Conservation (phyloP, 2,113 vertebrate species). For the Hyperoodon ampullatus region DNA sequence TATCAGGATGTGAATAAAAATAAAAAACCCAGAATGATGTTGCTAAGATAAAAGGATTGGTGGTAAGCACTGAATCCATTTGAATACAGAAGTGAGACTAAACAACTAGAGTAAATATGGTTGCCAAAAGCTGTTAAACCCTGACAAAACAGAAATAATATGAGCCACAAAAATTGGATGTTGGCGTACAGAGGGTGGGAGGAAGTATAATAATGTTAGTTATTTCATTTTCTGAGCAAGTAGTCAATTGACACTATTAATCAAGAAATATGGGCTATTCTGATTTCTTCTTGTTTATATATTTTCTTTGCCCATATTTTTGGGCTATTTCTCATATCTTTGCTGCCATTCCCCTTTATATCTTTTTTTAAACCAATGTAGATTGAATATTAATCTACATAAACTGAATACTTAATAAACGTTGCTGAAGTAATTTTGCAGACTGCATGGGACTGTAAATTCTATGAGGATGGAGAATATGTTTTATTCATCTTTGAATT, state of each 20-base stretch:
- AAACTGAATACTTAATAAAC: slow-evolving; percentile 54
- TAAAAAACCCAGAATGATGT: neutral
- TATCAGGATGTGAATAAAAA: neutral
- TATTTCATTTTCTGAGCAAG: neutral
- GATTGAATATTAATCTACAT: slow-evolving; percentile 35
- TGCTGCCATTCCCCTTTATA: neutral
- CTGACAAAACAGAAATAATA: neutral
- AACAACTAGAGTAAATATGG: neutral
- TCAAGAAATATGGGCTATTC: slow-evolving; percentile 17
- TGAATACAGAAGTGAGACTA: slow-evolving; percentile 25
- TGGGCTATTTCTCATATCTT: slow-evolving; percentile 22
- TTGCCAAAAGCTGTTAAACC: slow-evolving; percentile 5
- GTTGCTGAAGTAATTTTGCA: slow-evolving; percentile 42
- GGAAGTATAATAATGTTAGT: slow-evolving; percentile 4
- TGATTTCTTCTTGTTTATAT: neutral
- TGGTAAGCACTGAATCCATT: neutral
- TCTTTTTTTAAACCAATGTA: neutral
- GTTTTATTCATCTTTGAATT: slow-evolving; percentile 65
- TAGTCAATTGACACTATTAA: neutral
- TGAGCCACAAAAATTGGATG: slow-evolving; percentile 24
- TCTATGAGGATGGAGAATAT: slow-evolving; percentile 41
- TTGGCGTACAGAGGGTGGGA: neutral
- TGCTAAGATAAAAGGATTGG: neutral
- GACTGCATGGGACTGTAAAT: slow-evolving; percentile 28
- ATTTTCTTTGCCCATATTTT: slow-evolving; percentile 11